These are phyloP conservation scores for Pseudorhombus dupliciocellatus DNA, from an alignment of 2,113 vertebrate species.

Conservation along the genomic window DNA sequence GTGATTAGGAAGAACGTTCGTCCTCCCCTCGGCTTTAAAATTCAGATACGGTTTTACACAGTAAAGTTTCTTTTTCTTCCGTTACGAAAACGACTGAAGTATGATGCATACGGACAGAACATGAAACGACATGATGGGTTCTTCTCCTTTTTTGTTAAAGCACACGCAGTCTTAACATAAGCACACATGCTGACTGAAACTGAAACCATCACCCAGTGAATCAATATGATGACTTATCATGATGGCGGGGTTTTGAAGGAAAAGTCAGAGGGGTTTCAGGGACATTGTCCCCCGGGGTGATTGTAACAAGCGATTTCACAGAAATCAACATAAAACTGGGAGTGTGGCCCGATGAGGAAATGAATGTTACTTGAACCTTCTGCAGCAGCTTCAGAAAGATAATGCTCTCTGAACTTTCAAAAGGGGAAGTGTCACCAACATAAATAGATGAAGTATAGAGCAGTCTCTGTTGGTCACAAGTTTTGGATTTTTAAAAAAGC, in stretches of 20 bases:
- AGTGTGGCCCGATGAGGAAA: conserved; percentile 36
- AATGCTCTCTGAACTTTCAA: conserved; percentile 24
- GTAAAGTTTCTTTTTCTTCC: conserved; percentile 61
- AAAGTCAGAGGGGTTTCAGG: conserved; percentile 35
- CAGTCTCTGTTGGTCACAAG: background rate
- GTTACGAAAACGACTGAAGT: conserved; percentile 41
- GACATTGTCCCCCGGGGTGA: conserved; percentile 38
- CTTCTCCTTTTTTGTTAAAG: conserved; percentile 21
- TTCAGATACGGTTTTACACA: conserved; percentile 51
- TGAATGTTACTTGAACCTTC: conserved; percentile 18
- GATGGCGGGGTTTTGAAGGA: conserved; percentile 41
- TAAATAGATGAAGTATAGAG: conserved; percentile 17
- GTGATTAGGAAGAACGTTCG: conserved; percentile 16
- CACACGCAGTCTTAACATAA: conserved; percentile 47
- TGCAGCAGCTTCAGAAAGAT: background rate
- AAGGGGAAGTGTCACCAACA: conserved; percentile 23
- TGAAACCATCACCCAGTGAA: conserved; percentile 59
- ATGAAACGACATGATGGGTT: conserved; percentile 18
- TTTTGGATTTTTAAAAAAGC: background rate
- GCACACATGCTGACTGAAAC: conserved; percentile 48
- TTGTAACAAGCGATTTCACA: conserved; percentile 77
- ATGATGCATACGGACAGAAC: conserved; percentile 56
- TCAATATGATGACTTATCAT: conserved; percentile 75
- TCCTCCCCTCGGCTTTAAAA: conserved; percentile 27
- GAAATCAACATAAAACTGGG: conserved; percentile 77